Evolutionary conservation across 1,140 invertebrate species (phyloP).

Genomic region (Liolophura sinensis): DNA sequence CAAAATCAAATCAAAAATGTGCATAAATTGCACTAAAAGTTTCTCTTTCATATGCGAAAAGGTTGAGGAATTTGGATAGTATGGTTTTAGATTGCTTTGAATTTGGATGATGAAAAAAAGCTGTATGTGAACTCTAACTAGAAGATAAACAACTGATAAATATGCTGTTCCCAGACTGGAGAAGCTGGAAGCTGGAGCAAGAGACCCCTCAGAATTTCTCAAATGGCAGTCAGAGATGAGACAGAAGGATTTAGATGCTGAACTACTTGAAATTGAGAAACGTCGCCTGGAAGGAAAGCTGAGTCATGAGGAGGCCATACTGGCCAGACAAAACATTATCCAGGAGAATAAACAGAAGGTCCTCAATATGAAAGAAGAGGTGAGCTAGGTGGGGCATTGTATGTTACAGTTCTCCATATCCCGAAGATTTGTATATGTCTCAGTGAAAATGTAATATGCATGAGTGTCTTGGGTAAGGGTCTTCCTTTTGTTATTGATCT

Average conservation of each 20-base stretch:
- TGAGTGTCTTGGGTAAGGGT: too few relatives aligned
- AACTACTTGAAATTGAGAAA: constrained; percentile 51
- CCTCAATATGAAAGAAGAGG: constrained; percentile 53
- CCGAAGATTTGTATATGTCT: too few relatives aligned
- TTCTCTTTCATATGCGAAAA: too few relatives aligned
- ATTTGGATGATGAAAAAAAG: background rate
- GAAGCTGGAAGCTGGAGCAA: constrained; percentile 51
- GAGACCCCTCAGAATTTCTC: constrained; percentile 50
- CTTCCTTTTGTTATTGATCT: too few relatives aligned
- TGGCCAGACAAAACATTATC: constrained; percentile 50
- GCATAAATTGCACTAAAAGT: too few relatives aligned
- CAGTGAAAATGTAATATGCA: too few relatives aligned
- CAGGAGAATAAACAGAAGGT: constrained; percentile 52
- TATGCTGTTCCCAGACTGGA: constrained; percentile 35
- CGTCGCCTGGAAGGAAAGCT: constrained; percentile 53
- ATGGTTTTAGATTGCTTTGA: background rate
- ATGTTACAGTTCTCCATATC: too few relatives aligned
- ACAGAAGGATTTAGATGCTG: constrained; percentile 45
- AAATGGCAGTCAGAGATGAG: constrained; percentile 57
- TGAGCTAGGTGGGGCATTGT: constrained; percentile 10
- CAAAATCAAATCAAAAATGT: too few relatives aligned
- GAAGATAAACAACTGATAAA: background rate
- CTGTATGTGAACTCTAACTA: background rate
- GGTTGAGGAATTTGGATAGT: too few relatives aligned
- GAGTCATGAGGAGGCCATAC: constrained; percentile 58